Evolutionary conservation across 2,113 vertebrate genomes (phyloP).

Genomic region (Spermophilus dauricus): DNA sequence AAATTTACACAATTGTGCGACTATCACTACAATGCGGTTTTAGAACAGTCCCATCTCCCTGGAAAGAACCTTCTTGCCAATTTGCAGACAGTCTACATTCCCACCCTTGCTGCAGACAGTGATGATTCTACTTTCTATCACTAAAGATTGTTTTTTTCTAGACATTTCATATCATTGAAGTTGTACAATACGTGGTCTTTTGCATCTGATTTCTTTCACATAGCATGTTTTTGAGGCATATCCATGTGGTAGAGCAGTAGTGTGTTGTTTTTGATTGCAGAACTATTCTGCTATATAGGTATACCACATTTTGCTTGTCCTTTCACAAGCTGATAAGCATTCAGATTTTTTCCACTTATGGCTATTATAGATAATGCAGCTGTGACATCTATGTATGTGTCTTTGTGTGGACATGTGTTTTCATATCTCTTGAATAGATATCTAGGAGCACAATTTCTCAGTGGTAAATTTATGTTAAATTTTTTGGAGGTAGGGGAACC

Average conservation of each 20-base stretch:
- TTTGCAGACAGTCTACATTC: neutral
- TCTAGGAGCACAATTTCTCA: neutral
- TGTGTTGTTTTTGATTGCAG: neutral
- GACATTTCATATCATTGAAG: neutral
- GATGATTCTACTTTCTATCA: neutral
- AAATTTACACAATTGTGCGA: constrained; percentile 1
- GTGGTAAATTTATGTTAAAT: neutral
- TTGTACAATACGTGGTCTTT: neutral
- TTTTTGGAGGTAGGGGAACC: no score
- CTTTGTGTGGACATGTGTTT: neutral
- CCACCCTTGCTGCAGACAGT: neutral
- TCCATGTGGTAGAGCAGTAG: neutral
- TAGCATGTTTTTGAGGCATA: neutral
- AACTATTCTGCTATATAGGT: neutral
- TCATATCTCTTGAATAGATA: neutral
- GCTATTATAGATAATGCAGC: neutral
- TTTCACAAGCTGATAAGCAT: neutral
- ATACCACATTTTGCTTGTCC: neutral
- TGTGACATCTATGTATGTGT: neutral
- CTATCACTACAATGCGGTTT: neutral
- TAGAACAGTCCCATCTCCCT: constrained; percentile 17
- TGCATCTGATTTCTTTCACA: neutral
- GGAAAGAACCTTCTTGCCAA: neutral
- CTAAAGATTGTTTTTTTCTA: neutral
- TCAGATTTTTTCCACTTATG: neutral